Conservation (phyloP, 2,113 vertebrate species). For the Oreochromis tanganicae region DNA sequence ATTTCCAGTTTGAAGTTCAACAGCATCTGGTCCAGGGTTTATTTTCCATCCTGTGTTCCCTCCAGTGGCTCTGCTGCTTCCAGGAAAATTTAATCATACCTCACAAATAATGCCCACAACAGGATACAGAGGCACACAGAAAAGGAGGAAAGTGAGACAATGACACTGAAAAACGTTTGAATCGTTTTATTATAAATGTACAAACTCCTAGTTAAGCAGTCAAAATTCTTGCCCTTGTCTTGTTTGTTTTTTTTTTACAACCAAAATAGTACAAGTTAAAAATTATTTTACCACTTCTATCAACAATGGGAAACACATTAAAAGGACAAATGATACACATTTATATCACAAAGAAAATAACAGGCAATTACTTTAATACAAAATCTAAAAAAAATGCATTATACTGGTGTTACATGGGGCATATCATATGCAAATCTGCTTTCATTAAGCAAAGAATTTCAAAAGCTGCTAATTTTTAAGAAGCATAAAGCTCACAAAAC, state of each 20-base stretch:
- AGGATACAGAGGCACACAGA: neutral
- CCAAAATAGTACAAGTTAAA: neutral
- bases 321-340: neutral
- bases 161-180: neutral
- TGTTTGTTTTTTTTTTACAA: neutral
- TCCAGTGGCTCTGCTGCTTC: conserved; percentile 37
- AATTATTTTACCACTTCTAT: neutral
- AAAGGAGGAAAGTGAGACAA: neutral
- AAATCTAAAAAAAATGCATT: neutral
- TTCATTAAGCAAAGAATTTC: neutral
- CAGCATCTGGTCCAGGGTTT: conserved; percentile 20
- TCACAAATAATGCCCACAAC: conserved; percentile 17
- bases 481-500: no score
- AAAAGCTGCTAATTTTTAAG: neutral
- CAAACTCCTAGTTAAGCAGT: neutral
- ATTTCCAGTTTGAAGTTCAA: conserved; percentile 2
- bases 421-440: neutral
- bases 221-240: conserved; percentile 29
- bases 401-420: neutral
- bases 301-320: neutral
- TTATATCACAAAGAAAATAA: neutral
- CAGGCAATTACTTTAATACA: neutral
- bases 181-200: conserved; percentile 55
- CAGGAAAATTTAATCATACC: conserved; percentile 52
- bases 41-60: conserved; percentile 39